Conservation (phyloP, 2,797 vertebrate genomes). For the Poecile montanus region DNA sequence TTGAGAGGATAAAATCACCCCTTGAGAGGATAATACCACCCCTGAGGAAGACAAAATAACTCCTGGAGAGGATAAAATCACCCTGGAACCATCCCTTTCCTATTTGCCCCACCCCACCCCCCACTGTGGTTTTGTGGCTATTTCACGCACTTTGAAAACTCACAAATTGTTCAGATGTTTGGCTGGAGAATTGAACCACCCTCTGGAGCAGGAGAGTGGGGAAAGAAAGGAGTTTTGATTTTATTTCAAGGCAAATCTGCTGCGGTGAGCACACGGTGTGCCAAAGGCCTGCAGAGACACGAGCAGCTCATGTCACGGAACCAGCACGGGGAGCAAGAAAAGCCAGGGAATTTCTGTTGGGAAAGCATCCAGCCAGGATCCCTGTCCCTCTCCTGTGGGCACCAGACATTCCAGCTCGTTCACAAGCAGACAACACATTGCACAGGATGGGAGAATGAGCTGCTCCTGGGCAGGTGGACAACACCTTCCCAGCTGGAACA, state of each 20-base stretch:
- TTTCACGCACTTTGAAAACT: neutral
- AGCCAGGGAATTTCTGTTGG: neutral
- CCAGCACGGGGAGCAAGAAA: neutral
- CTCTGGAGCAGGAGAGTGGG: neutral
- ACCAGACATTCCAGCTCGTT: neutral
- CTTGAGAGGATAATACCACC: neutral
- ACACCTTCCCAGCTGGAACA: neutral
- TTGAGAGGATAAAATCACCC: neutral
- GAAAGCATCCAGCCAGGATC: neutral
- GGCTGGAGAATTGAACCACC: neutral
- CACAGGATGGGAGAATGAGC: fast-evolving
- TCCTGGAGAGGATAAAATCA: neutral
- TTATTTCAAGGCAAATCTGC: slow-evolving; percentile 1
- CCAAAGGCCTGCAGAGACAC: neutral
- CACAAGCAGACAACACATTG: neutral
- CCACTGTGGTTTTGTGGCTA: fast-evolving
- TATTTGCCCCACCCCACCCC: neutral
- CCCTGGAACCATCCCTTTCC: fast-evolving
- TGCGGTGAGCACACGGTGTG: fast-evolving
- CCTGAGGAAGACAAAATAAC: neutral
- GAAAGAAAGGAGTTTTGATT: neutral
- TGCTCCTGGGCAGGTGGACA: fast-evolving
- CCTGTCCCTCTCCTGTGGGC: neutral
- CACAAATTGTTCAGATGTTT: fast-evolving
- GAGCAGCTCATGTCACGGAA: neutral